phyloP scores from a whole-genome alignment of 2,888 invertebrate genomes.

The Petrolisthes cinctipes region DNA sequence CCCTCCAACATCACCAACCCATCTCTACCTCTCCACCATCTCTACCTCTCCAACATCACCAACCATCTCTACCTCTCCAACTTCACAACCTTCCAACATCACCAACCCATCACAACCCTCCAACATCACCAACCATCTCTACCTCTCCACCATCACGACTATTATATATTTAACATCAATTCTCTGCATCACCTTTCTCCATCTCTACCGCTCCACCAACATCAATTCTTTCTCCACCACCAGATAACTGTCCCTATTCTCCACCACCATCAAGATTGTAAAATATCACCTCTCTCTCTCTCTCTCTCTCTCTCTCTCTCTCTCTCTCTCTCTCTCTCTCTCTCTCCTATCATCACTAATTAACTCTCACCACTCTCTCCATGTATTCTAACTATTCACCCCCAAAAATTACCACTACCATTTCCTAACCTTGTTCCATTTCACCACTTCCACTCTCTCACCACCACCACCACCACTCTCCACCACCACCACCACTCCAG shows the following conservation, averaged over 20 bases:
- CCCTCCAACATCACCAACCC: neutral
- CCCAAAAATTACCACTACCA: neutral
- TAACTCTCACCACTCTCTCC: neutral
- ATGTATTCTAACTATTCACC: neutral
- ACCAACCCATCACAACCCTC: no score
- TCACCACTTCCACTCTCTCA: neutral
- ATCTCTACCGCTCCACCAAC: neutral
- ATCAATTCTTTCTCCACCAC: neutral
- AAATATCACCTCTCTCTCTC: neutral
- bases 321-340: neutral
- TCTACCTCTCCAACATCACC: neutral
- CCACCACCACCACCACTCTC: neutral
- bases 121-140: no score
- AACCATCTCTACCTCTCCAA: neutral
- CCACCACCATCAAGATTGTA: no score
- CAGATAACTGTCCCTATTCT: no score
- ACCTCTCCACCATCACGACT: no score
- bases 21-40: neutral
- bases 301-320: neutral
- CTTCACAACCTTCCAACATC: no score
- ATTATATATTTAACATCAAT: no score
- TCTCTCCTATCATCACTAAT: neutral
- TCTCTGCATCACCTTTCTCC: neutral
- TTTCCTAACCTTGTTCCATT: conserved; percentile 3
- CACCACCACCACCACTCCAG: no score